Percentiles rank a stretch among this genome's conserved stretches.
phyloP scores from a whole-genome alignment of 2,888 invertebrate species.

The Aromia moschata region DNA sequence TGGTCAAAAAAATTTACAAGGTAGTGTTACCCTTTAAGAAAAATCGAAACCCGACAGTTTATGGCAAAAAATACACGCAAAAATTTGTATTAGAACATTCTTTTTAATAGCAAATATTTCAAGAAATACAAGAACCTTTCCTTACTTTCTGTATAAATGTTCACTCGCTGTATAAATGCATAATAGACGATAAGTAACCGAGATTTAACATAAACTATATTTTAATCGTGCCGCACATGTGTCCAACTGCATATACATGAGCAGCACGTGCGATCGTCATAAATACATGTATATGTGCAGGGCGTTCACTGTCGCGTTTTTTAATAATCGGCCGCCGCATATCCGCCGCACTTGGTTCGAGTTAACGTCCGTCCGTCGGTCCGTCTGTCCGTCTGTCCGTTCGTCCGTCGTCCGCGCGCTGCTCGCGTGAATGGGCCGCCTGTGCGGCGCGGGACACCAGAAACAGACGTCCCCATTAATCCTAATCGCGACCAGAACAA shows the following conservation, averaged over 20 bases:
- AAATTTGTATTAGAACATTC: too few relatives aligned
- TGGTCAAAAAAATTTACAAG: too few relatives aligned
- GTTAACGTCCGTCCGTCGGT: constrained; percentile 26
- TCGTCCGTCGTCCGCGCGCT: neutral
- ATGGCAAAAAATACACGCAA: too few relatives aligned
- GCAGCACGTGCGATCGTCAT: constrained; percentile 1
- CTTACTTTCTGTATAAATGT: too few relatives aligned
- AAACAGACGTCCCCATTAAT: constrained; percentile 26
- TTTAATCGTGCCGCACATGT: neutral
- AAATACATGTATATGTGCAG: neutral
- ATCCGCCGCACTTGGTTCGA: constrained; percentile 31
- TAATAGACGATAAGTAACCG: neutral
- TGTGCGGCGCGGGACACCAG: constrained; percentile 13
- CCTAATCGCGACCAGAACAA: constrained; percentile 32
- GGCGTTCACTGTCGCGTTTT: constrained; percentile 7
- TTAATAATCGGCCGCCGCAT: constrained; percentile 26
- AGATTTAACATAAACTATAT: neutral
- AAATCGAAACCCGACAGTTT: too few relatives aligned
- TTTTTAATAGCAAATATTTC: too few relatives aligned
- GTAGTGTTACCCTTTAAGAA: too few relatives aligned
- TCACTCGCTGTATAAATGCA: too few relatives aligned
- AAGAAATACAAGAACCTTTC: too few relatives aligned
- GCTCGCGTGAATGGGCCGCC: constrained; percentile 10
- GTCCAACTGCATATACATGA: neutral
- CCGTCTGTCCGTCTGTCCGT: constrained; percentile 22